Conservation (phyloP, 2,113 vertebrate genomes). For the Hiodon alosoides region DNA sequence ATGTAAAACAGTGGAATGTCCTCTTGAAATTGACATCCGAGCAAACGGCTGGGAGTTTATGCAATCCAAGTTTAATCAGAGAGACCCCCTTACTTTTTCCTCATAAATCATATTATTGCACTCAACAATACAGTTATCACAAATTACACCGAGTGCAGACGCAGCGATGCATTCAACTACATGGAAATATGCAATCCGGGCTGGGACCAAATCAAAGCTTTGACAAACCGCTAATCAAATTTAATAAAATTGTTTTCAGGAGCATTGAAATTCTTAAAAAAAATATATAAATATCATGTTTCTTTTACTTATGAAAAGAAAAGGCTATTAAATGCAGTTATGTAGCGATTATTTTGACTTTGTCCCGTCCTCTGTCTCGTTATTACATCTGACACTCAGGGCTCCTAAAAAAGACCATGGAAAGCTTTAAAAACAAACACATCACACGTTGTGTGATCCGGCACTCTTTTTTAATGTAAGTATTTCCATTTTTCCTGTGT, state of each 20-base stretch:
- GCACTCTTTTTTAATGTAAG: no score
- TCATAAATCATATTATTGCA: neutral
- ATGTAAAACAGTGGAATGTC: neutral
- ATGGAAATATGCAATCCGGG: slow-evolving; percentile 61
- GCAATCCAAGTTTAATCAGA: neutral
- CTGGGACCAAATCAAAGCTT: slow-evolving; percentile 55
- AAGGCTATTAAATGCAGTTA: no score
- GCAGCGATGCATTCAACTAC: slow-evolving; percentile 65
- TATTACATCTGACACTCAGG: no score
- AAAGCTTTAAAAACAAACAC: no score
- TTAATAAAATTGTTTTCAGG: no score
- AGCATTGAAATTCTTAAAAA: neutral
- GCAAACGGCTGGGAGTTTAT: neutral
- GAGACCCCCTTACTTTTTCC: neutral
- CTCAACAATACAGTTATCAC: slow-evolving; percentile 8
- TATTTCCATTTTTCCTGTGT: no score
- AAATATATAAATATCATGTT: neutral
- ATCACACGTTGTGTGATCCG: no score
- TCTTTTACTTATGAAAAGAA: neutral
- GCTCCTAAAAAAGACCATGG: no score
- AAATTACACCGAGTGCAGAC: slow-evolving; percentile 39
- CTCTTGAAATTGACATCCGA: neutral
- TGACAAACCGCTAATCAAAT: no score
- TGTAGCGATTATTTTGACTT: no score
- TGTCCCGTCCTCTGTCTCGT: no score